phyloP scores from a whole-genome alignment of 1,140 invertebrate species.

The Drosophila quadrilineata region DNA sequence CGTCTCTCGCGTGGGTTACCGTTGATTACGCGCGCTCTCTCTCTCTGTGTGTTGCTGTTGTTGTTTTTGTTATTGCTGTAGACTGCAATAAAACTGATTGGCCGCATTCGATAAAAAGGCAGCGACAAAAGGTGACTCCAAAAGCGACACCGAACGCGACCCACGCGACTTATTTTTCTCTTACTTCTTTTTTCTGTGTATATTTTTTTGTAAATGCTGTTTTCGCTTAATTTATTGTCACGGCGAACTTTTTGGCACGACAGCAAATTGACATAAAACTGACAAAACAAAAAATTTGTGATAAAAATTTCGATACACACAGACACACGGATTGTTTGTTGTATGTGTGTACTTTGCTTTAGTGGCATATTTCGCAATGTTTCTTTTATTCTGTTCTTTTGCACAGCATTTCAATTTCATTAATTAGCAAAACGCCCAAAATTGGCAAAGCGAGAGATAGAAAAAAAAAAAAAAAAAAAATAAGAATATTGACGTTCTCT shows the following conservation, averaged over 20 bases:
- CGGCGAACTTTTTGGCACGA: slow-evolving; percentile 27
- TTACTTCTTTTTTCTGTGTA: no score
- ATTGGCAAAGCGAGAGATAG: slow-evolving; percentile 47
- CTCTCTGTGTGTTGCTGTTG: no score
- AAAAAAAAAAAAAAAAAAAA: no score
- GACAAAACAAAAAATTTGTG: slow-evolving; percentile 38
- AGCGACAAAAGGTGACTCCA: slow-evolving; percentile 6
- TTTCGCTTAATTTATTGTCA: slow-evolving; percentile 41
- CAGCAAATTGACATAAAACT: slow-evolving; percentile 45
- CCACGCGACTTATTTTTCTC: slow-evolving; percentile 29
- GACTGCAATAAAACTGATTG: slow-evolving; percentile 43
- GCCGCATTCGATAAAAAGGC: slow-evolving; percentile 24
- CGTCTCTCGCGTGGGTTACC: no score
- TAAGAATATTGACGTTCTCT: no score
- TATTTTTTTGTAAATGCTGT: no score
- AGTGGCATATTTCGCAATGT: slow-evolving; percentile 43
- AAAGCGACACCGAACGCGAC: slow-evolving; percentile 6
- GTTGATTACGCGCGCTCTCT: no score
- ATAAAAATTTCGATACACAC: slow-evolving; percentile 29
- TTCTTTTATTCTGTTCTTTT: no score
- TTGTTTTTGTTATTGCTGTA: slow-evolving; percentile 8
- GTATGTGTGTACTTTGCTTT: slow-evolving; percentile 20
- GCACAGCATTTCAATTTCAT: slow-evolving; percentile 43
- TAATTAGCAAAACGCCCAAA: slow-evolving; percentile 38
- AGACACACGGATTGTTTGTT: neutral